Evolutionary conservation across 2,797 vertebrate species (phyloP).

Genomic region (Neostethus bicornis): DNA sequence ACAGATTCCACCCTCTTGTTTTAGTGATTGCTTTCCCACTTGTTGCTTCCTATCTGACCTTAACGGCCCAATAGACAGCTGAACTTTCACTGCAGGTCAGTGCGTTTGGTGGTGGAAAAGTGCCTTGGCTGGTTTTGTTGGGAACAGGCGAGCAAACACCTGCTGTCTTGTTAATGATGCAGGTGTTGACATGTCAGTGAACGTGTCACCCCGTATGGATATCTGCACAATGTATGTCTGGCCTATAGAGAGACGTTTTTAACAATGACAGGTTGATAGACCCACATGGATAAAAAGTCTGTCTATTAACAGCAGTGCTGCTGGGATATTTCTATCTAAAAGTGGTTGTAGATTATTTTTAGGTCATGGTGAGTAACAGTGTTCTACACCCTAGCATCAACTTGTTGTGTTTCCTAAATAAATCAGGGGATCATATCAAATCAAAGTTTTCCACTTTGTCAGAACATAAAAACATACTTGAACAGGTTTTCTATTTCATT

Average conservation of each 20-base stretch:
- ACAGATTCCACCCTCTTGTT: constrained; percentile 38
- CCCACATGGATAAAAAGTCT: constrained; percentile 25
- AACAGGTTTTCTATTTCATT: no score
- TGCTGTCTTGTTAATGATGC: constrained; percentile 61
- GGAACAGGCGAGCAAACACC: constrained; percentile 65
- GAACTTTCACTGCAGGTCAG: constrained; percentile 68
- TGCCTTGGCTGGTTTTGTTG: constrained; percentile 42
- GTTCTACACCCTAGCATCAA: no score
- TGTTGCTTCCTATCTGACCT: constrained; percentile 66
- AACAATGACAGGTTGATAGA: constrained; percentile 42
- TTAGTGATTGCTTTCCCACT: constrained; percentile 77
- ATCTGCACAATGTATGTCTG: constrained; percentile 39
- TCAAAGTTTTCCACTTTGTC: no score
- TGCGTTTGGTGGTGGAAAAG: constrained; percentile 58
- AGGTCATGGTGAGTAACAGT: no score
- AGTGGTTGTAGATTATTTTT: no score
- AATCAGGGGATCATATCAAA: no score
- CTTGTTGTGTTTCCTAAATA: no score
- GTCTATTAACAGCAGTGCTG: constrained; percentile 25
- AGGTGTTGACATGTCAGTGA: constrained; percentile 62
- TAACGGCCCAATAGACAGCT: constrained; percentile 45
- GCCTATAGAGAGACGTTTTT: constrained; percentile 2
- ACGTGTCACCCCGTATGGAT: constrained; percentile 22
- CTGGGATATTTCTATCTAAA: constrained; percentile 38
- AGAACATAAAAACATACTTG: no score